Conservation (phyloP, 2,888 invertebrate genomes). For the Rutpela maculata region DNA sequence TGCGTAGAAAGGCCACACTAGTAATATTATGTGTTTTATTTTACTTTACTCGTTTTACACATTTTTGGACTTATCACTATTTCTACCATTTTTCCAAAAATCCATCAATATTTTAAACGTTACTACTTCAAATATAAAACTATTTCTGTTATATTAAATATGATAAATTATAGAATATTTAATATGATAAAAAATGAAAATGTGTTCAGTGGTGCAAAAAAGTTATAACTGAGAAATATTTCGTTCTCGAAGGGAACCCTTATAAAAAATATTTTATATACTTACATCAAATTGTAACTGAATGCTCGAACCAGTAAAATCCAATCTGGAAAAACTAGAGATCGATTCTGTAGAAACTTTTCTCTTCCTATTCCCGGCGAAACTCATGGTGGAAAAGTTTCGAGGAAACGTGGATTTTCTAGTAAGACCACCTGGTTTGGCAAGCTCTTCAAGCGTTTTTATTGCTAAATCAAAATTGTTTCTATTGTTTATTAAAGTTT, state of each 20-base stretch:
- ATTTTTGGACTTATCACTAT: background rate
- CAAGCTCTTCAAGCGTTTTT: constrained; percentile 69
- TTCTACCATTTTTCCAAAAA: too few species aligned
- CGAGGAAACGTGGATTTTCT: constrained; percentile 71
- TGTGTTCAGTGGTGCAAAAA: too few species aligned
- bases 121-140: too few species aligned
- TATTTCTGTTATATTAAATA: too few species aligned
- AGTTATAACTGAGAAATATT: too few species aligned
- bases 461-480: constrained; percentile 60
- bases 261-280: constrained; percentile 46
- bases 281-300: constrained; percentile 81
- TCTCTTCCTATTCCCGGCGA: constrained; percentile 62
- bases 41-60: background rate
- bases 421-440: constrained; percentile 65
- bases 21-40: background rate
- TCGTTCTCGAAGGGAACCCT: background rate
- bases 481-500: constrained; percentile 67
- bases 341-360: constrained; percentile 77
- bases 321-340: constrained; percentile 84
- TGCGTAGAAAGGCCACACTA: too few species aligned
- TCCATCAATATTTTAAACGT: too few species aligned
- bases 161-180: too few species aligned
- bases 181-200: too few species aligned
- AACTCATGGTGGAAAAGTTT: constrained; percentile 72
- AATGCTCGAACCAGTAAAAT: constrained; percentile 84